These are phyloP conservation scores for Pediacus dermestoides DNA, from an alignment of 2,888 invertebrate species.

Conservation along the genomic window DNA sequence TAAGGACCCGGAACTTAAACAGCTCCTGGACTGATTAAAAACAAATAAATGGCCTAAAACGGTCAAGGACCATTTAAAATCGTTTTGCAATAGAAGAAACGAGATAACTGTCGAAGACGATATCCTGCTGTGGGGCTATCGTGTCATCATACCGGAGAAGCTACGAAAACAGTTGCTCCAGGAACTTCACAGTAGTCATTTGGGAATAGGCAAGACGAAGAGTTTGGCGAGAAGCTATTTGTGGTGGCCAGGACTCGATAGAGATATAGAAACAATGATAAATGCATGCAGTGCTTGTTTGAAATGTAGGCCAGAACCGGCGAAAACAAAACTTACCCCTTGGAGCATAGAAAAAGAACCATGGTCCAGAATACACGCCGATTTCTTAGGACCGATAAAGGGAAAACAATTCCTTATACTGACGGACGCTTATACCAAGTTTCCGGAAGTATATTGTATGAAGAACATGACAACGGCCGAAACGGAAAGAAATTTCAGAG, in stretches of 20 bases:
- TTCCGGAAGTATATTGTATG: too few relatives aligned
- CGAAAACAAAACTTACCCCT: too few relatives aligned
- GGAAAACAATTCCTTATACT: too few relatives aligned
- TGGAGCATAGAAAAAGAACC: too few relatives aligned
- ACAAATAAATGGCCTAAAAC: constrained; percentile 2
- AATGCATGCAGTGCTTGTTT: constrained; percentile 15
- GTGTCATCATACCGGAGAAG: constrained; percentile 12
- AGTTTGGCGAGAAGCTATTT: constrained; percentile 16
- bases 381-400: too few relatives aligned
- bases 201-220: constrained; percentile 13
- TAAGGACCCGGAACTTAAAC: neutral
- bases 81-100: constrained; percentile 11
- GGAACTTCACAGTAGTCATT: constrained; percentile 16
- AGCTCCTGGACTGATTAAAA: constrained; percentile 1
- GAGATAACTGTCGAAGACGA: constrained; percentile 11
- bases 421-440: too few relatives aligned
- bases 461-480: too few relatives aligned
- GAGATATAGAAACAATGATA: constrained; percentile 15
- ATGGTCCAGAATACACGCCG: too few relatives aligned
- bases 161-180: constrained; percentile 11
- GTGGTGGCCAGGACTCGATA: constrained; percentile 22
- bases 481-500: too few relatives aligned
- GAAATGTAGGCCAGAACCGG: too few relatives aligned
- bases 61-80: constrained; percentile 7
- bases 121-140: constrained; percentile 15